Base-by-base conservation (phyloP, 2,113 vertebrate species). In the Notothenia coriiceps region DNA sequence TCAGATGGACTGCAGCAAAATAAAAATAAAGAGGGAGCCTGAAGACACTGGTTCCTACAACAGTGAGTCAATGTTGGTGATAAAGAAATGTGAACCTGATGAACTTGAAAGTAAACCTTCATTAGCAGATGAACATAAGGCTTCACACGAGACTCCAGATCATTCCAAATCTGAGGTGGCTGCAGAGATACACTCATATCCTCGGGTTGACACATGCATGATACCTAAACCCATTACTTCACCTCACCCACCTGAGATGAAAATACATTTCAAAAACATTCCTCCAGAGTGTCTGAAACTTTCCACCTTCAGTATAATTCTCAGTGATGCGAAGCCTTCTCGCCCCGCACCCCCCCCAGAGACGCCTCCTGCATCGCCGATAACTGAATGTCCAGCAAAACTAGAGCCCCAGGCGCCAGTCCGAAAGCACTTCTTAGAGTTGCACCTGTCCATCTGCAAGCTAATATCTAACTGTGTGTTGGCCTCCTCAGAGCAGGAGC, bases 381-480 rank as follows among this genome's bases (percentile, higher is more conserved):
- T n/a, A 4, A 2, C 44, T 7, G 80, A 94, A 54, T 68, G 52
- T 43, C 47, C 5, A 71, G 50, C 35, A 57, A 12, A 14, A 0
- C 52, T 22, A 6, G 78, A 17, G 1, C 15, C 1, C 1, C 44
- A n/a, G 33, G 57, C 20, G 40, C 91, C 90, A 0, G 61, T 84
- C 0, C 91, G 92, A 2, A 94, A 94, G 51, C 92, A 90, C 72
- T 99, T 99, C 54, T 79, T 91, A 14, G 92, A 94, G 33, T 85
- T 98, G 76, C 98, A 99, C 50, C 76, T 93, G 0, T 95, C 93
- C 1, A 90, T 99, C 25, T 96, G 96, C 17, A 89, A 93, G 0
- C 79, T 95, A 0, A 89, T 99, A 7, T 94, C 96, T 0, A 88
- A 70, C 80, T 94, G 89, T 0, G 96, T 98, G 75, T 93, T 92